phyloP scores from a whole-genome alignment of 2,888 invertebrate species.

The Salticus scenicus region DNA sequence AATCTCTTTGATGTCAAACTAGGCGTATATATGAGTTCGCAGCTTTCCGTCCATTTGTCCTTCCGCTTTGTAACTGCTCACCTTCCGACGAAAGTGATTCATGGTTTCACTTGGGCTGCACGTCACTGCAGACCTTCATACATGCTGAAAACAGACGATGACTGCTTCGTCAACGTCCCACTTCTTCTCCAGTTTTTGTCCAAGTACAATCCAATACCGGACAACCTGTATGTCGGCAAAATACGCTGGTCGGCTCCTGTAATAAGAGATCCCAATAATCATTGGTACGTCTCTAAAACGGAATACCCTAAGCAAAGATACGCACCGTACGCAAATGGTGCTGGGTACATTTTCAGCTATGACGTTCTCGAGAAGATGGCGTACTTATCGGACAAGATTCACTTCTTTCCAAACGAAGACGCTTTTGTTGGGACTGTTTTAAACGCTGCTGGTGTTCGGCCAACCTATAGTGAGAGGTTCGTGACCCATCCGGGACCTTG shows the following conservation, averaged over 20 bases:
- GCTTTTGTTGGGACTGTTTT: conserved; percentile 75
- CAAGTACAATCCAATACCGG: conserved; percentile 40
- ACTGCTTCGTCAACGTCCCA: conserved; percentile 70
- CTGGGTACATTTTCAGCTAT: conserved; percentile 75
- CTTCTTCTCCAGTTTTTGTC: conserved; percentile 55
- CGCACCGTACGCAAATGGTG: conserved; percentile 75
- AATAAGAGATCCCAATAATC: conserved; percentile 73
- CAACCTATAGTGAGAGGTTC: conserved; percentile 74
- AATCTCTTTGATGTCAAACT: too few relatives aligned
- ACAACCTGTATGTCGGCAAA: conserved; percentile 74
- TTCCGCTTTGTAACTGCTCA: too few relatives aligned
- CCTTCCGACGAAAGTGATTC: conserved; percentile 56
- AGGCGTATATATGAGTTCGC: too few relatives aligned
- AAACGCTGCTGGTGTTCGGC: conserved; percentile 72
- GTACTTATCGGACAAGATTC: conserved; percentile 72
- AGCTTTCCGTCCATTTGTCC: too few relatives aligned
- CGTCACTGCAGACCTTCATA: conserved; percentile 51
- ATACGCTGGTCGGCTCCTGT: conserved; percentile 73
- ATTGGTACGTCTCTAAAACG: conserved; percentile 74
- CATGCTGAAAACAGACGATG: conserved; percentile 70
- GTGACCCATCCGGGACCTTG: conserved; percentile 73
- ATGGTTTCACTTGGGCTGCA: conserved; percentile 58
- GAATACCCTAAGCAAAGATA: conserved; percentile 73
- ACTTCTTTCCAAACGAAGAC: conserved; percentile 75
- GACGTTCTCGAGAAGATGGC: conserved; percentile 73